Evolutionary conservation across 2,113 vertebrate genomes (phyloP), one percentile per base, ranked within the genome.

Genomic region (Megaptera novaeangliae): DNA sequence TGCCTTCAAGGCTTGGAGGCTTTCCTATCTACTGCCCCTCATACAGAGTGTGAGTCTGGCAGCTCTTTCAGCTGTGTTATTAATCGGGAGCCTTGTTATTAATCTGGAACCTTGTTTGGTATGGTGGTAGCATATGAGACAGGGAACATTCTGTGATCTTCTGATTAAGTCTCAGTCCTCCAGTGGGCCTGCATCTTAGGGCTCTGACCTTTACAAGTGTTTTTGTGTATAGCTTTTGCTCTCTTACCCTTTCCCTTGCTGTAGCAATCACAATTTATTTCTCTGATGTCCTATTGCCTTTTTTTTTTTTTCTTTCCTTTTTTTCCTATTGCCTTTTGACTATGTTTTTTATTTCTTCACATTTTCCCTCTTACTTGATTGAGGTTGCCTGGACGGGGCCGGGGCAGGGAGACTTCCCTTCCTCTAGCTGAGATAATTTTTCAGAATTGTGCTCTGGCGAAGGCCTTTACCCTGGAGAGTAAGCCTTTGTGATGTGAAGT

Each of bases 341-440:
- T 80, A 12, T 52, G 11, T 0, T 23, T 88, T 96, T 80, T 52
- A 74, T 66, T 77, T 88, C 68, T 80, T 84, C 52, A 90, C 46
- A 39, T 44, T 6, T 39, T 18, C 8, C 34, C 29, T 68, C 39
- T 92, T 49, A 31, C 55, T 91, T 86, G 61, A 71, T 64, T 44
- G 1, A 39, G 4, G 27, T 61, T 84, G 10, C 4, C 10, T 46
- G 2, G 20, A 55, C 0, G 10, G 20, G 21, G 21, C 14, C 64
- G 2, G 5, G 10, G 5, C 6, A 2, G 20, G 12, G 81, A 27
- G 39, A 82, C 72, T 66, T 41, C 23, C 4, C 21, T 81, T 85
- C 29, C 9, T n/a, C 5, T 21, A 25, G 20, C 46, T 84, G 36
- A 49, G n/a, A 78, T 31, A 55, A 44, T 18, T 25, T 66, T 83